These are phyloP conservation scores for Mastomys natalensis DNA, from an alignment of 2,113 vertebrate species.

Conservation along the genomic window DNA sequence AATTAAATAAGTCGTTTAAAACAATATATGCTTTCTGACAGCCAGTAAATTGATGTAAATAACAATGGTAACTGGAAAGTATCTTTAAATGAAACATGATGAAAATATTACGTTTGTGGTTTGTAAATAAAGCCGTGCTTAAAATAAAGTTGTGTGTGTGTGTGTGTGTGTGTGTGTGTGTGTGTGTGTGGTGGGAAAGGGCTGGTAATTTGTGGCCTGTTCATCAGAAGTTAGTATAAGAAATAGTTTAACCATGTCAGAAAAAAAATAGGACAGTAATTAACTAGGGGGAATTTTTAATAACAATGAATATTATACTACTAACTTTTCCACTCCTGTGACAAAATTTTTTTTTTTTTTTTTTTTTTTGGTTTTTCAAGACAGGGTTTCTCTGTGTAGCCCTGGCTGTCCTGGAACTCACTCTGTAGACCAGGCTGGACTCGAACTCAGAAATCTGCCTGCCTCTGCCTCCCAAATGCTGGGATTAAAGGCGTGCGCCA, in stretches of 20 bases:
- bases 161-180: too few species aligned
- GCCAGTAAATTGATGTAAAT: conserved; percentile 29
- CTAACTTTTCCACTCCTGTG: neutral
- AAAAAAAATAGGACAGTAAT: neutral
- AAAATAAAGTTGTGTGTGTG: neutral
- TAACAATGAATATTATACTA: neutral
- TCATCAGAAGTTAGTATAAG: neutral
- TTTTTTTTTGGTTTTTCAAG: too few species aligned
- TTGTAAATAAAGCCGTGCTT: neutral
- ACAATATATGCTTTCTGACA: neutral
- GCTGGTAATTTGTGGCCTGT: neutral
- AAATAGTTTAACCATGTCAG: neutral
- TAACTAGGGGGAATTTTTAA: neutral
- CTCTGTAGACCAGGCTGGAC: too few species aligned
- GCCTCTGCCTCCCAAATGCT: too few species aligned
- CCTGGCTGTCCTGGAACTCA: too few species aligned
- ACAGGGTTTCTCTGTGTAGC: too few species aligned
- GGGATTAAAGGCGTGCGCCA: too few species aligned
- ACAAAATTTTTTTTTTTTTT: too few species aligned
- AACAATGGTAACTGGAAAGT: conserved; percentile 14
- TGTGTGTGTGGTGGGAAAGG: neutral
- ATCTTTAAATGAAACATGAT: conserved; percentile 47
- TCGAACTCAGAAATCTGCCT: too few species aligned
- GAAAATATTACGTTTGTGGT: neutral
- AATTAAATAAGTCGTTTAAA: neutral